Percentiles rank a stretch among this genome's conserved stretches.
phyloP scores from a whole-genome alignment of 2,797 vertebrate genomes.

The Craterocephalus amniculus region DNA sequence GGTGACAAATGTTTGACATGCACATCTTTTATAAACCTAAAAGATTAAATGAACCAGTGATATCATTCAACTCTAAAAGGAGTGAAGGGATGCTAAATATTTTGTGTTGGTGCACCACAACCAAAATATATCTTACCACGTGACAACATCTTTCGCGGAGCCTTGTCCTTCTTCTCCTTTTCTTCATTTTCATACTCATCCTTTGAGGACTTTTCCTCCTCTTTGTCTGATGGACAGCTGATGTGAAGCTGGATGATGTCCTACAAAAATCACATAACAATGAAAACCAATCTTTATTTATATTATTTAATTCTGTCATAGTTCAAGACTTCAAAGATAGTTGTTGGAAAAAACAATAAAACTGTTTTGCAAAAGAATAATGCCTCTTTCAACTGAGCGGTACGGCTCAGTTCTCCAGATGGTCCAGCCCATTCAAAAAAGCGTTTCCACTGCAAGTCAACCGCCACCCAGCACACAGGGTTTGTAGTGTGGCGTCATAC shows the following conservation, averaged over 20 bases:
- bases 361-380: neutral
- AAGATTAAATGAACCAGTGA: neutral
- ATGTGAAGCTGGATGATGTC: constrained; percentile 98
- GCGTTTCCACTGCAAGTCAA: too few relatives aligned
- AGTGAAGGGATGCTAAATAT: neutral
- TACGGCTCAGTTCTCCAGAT: too few relatives aligned
- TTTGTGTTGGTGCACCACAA: neutral
- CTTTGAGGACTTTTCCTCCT: constrained; percentile 94
- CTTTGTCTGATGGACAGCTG: constrained; percentile 98
- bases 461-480: too few relatives aligned
- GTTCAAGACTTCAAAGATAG: too few relatives aligned
- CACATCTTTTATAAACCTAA: too few relatives aligned
- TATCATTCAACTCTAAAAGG: neutral
- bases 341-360: neutral
- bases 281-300: constrained; percentile 4
- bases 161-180: constrained; percentile 95
- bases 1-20: neutral
- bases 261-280: constrained; percentile 72
- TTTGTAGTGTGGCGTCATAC: too few relatives aligned
- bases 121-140: constrained; percentile 84
- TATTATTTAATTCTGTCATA: neutral
- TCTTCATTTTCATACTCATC: constrained; percentile 97
- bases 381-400: too few relatives aligned
- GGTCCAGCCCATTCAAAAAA: too few relatives aligned
- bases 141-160: constrained; percentile 94